These are phyloP conservation scores for Nestor notabilis DNA, from an alignment of 2,113 vertebrate species.

Conservation along the genomic window DNA sequence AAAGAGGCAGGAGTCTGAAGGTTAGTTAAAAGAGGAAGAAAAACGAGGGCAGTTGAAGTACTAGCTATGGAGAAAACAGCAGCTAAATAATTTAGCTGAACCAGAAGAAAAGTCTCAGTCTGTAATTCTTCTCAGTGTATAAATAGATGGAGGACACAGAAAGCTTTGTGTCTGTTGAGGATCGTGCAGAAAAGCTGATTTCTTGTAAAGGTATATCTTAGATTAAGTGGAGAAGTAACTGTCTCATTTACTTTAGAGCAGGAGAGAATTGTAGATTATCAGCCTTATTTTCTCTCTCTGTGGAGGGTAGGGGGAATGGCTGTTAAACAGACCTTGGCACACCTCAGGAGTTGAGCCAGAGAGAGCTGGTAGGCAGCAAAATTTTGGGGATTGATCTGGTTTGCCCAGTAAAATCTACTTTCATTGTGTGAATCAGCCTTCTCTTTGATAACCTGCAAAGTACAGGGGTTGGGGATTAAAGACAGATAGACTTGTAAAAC, in stretches of 20 bases:
- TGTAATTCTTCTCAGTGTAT: neutral
- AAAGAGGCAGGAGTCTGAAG: neutral
- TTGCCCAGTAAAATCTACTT: neutral
- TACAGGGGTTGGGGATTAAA: neutral
- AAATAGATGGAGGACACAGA: neutral
- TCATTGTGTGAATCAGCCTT: neutral
- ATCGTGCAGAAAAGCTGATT: neutral
- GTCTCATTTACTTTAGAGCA: neutral
- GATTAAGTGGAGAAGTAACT: neutral
- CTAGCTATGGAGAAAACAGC: neutral
- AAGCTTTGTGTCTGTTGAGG: neutral
- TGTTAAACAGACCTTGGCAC: neutral
- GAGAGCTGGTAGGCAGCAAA: neutral
- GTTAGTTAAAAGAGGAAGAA: neutral
- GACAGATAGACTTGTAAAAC: neutral
- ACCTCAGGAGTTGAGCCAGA: neutral
- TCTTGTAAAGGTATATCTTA: neutral
- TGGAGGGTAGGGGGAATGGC: neutral
- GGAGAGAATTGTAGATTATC: neutral
- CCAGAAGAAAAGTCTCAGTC: neutral
- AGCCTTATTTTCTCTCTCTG: fast-evolving
- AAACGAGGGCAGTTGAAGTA: neutral
- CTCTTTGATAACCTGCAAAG: neutral
- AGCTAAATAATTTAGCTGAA: neutral
- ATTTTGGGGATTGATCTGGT: neutral